Conservation (phyloP, 2,888 invertebrate genomes). For the Craniophora ligustri region DNA sequence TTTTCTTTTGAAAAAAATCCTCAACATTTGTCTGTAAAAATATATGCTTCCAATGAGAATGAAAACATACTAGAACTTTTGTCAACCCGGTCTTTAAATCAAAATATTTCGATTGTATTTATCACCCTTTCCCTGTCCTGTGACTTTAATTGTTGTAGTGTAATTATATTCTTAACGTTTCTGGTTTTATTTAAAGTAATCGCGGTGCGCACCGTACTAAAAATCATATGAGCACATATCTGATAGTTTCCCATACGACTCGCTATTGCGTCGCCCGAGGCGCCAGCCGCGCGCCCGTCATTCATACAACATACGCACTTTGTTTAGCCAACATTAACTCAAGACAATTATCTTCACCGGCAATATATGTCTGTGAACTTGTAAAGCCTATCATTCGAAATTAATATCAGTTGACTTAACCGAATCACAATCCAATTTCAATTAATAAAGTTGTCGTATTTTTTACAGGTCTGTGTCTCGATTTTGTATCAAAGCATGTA, state of each 20-base stretch:
- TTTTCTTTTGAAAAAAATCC: not conserved
- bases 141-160: not conserved
- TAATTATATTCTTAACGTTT: not conserved
- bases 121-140: no score
- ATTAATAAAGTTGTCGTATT: conserved; percentile 18
- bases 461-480: no score
- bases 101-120: no score
- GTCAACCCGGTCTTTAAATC: not conserved
- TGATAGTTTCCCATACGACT: conserved; percentile 76
- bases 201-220: conserved; percentile 39
- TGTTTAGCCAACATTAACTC: conserved; percentile 79
- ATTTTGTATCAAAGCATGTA: no score
- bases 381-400: conserved; percentile 53
- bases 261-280: conserved; percentile 70
- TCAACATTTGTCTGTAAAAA: not conserved
- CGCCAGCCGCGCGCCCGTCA: conserved; percentile 71
- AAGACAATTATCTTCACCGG: conserved; percentile 80
- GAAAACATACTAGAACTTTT: not conserved
- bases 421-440: conserved; percentile 43
- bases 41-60: not conserved
- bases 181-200: conserved; percentile 3
- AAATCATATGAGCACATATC: conserved; percentile 51
- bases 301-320: conserved; percentile 74
- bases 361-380: conserved; percentile 74
- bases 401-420: conserved; percentile 43